phyloP scores from a whole-genome alignment of 2,888 invertebrate genomes.

The Thumatha senex region DNA sequence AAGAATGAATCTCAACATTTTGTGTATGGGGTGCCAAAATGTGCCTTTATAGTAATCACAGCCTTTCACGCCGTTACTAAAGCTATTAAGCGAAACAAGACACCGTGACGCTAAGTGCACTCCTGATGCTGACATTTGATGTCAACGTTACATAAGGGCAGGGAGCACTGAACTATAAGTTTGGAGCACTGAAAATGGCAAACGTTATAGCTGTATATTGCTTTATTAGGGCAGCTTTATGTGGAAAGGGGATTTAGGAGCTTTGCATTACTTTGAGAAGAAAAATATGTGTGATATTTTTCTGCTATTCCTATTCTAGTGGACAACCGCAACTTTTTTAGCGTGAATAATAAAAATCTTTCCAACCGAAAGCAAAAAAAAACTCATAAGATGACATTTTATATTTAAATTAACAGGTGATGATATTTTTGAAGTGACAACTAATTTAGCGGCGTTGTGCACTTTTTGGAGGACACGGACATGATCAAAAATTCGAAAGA shows the following conservation, averaged over 20 bases:
- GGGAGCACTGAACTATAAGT: constrained; percentile 10
- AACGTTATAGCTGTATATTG: constrained; percentile 1
- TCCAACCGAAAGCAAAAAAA: too few relatives aligned
- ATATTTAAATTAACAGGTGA: too few relatives aligned
- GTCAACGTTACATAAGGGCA: constrained; percentile 14
- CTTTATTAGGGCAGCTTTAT: constrained; percentile 6
- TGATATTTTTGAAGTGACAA: too few relatives aligned
- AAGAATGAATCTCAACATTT: too few relatives aligned
- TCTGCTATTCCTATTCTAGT: neutral
- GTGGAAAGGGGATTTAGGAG: neutral
- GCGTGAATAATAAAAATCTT: too few relatives aligned
- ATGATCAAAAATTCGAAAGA: too few relatives aligned
- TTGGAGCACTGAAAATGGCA: constrained; percentile 3
- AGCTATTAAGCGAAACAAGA: constrained; percentile 38
- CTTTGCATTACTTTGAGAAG: neutral
- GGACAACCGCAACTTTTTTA: neutral
- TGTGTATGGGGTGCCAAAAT: neutral
- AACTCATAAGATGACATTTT: too few relatives aligned
- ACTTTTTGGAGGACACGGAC: too few relatives aligned
- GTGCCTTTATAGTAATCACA: constrained; percentile 23
- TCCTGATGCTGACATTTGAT: constrained; percentile 25
- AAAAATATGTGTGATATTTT: neutral
- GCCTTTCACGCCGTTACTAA: constrained; percentile 15
- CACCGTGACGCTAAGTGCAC: constrained; percentile 33
- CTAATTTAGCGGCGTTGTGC: too few relatives aligned